Base-by-base conservation (phyloP, 2,797 vertebrate species). In the Gadopsis bispinosus region DNA sequence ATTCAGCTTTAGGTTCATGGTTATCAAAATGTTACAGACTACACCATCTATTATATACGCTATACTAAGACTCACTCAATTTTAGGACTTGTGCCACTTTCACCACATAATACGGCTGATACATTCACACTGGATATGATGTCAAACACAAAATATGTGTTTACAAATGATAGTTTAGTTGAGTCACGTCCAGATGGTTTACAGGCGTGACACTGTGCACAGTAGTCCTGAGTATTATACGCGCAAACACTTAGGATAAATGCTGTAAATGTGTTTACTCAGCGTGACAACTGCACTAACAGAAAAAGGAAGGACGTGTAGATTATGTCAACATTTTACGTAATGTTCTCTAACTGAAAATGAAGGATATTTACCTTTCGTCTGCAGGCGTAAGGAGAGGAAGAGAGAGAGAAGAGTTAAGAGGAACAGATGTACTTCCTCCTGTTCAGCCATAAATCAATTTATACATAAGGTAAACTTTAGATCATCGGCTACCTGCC, bases 311-410 rank as follows among this genome's bases (percentile, higher is more conserved):
- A 69, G 74, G 55, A 75, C 45, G 70, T 60, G 53, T 7, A 67
- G 53, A 72, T 71, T 16, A 17, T 47, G 64, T 62, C 74, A 85
- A 86, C 85, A 78, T 68, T 72, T 79, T 41, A 67, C 31, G 71
- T 61, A 55, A 89, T 5, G 29, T 48, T 29, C 60, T 59, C 35
- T 22, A 48, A 4, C 45, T 67, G 48, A 72, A 59, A 77, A 61
- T 22, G 29, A 14, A 73, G 53, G 17, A 26, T 83, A 85, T 87
- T 91, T 89, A 93, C 89, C 90, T 89, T 83, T 81, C 70, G 50
- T 90, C 90, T 79, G 89, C 48, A 26, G 78, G 89, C 89, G 79
- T 88, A 14, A 56, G 60, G 66, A 77, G 50, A 75, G 73, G 54
- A 75, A 81, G 70, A 88, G 66, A 88, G 67, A 89, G 67, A 87